These are phyloP conservation scores for Drosophila seclusa DNA, from an alignment of 2,888 invertebrate species.

Conservation along the genomic window DNA sequence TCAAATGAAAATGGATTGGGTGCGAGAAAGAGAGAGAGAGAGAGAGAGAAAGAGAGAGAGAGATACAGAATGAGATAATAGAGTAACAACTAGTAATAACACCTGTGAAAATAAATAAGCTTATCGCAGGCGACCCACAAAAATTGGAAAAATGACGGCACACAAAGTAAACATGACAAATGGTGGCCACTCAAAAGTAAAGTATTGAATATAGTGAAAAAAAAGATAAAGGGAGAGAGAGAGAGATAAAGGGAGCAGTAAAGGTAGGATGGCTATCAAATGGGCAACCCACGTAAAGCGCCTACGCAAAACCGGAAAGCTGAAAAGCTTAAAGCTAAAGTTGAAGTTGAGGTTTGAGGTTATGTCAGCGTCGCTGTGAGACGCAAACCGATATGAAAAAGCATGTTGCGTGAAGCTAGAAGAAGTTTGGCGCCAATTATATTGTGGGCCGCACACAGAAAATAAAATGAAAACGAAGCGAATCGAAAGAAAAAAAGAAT, in stretches of 20 bases:
- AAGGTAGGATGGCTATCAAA: constrained; percentile 31
- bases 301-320: constrained; percentile 58
- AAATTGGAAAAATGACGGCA: constrained; percentile 19
- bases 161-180: constrained; percentile 49
- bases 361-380: constrained; percentile 33
- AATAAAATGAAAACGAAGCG: constrained; percentile 6
- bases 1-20: constrained; percentile 35
- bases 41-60: background rate
- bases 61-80: constrained; percentile 13
- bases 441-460: constrained; percentile 41
- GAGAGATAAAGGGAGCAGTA: background rate
- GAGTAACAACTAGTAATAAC: constrained; percentile 58
- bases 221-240: background rate
- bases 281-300: constrained; percentile 47
- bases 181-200: constrained; percentile 34
- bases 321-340: constrained; percentile 48
- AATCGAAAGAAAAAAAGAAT: constrained; percentile 12
- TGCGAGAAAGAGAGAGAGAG: background rate
- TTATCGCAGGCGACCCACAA: constrained; percentile 66
- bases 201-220: constrained; percentile 14
- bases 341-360: constrained; percentile 21
- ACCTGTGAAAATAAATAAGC: constrained; percentile 74
- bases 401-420: constrained; percentile 12
- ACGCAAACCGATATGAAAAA: constrained; percentile 27
- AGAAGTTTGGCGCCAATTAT: constrained; percentile 64